Evolutionary conservation across 2,888 invertebrate species (phyloP).

Genomic region (Eurytoma californica): DNA sequence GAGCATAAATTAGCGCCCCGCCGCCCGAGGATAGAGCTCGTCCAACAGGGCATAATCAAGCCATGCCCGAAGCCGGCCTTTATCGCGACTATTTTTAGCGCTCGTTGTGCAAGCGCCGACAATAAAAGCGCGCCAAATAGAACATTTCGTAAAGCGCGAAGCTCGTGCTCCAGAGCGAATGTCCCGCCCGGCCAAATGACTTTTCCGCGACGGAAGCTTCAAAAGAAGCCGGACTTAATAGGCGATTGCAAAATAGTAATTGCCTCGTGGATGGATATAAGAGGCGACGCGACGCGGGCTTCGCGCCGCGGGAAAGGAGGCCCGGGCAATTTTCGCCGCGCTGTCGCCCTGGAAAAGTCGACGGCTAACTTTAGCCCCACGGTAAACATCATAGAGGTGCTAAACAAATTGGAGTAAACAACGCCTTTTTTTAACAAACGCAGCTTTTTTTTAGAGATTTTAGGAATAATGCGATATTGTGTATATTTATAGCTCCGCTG

Average conservation of each 20-base stretch:
- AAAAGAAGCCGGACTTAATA: conserved; percentile 44
- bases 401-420: background rate
- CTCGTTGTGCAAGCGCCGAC: too few species aligned
- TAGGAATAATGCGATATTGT: too few species aligned
- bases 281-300: conserved; percentile 7
- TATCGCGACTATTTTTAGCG: too few species aligned
- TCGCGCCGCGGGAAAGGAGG: background rate
- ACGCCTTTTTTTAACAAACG: background rate
- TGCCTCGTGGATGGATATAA: conserved; percentile 31
- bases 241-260: conserved; percentile 44
- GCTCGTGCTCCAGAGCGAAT: too few species aligned
- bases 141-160: too few species aligned
- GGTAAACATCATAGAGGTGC: background rate
- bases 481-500: background rate
- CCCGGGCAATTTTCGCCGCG: background rate
- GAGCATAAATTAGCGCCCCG: too few species aligned
- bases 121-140: too few species aligned
- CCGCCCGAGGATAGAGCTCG: too few species aligned
- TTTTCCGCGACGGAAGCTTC: conserved; percentile 42
- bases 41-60: too few species aligned
- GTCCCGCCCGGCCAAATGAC: conserved; percentile 10
- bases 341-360: conserved; percentile 7
- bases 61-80: too few species aligned
- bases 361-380: background rate
- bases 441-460: too few species aligned